Evolutionary conservation across 2,113 vertebrate species (phyloP).

Genomic region (Crotophaga sulcirostris): DNA sequence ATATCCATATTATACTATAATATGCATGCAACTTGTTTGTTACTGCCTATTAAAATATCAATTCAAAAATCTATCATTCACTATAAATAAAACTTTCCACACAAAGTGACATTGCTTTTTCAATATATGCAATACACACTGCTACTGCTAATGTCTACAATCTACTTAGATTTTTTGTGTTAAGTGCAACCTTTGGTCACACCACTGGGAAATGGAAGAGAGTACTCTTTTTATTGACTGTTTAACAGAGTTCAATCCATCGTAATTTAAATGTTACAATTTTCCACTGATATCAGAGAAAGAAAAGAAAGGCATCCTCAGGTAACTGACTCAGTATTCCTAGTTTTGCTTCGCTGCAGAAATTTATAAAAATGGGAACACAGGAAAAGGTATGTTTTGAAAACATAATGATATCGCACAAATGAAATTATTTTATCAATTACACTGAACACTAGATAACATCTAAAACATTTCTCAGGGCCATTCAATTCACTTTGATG

Average conservation of each 20-base stretch:
- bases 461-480: not conserved
- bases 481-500: not conserved
- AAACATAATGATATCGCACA: not conserved
- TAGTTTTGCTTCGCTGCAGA: not conserved
- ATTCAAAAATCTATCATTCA: not conserved
- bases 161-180: not conserved
- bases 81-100: not conserved
- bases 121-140: not conserved
- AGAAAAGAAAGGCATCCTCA: not conserved
- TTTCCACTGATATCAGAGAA: not conserved
- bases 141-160: not conserved
- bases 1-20: not conserved
- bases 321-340: not conserved
- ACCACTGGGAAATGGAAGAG: not conserved
- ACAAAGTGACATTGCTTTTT: not conserved
- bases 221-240: not conserved
- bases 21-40: not conserved
- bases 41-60: not conserved
- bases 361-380: not conserved
- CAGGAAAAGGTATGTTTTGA: not conserved
- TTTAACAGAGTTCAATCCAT: not conserved
- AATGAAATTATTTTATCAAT: constrained; percentile 55
- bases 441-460: not conserved
- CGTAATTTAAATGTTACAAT: not conserved
- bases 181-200: not conserved